Conservation (phyloP, 92 coral and sea anemone genomes). For the Muricea muricata region DNA sequence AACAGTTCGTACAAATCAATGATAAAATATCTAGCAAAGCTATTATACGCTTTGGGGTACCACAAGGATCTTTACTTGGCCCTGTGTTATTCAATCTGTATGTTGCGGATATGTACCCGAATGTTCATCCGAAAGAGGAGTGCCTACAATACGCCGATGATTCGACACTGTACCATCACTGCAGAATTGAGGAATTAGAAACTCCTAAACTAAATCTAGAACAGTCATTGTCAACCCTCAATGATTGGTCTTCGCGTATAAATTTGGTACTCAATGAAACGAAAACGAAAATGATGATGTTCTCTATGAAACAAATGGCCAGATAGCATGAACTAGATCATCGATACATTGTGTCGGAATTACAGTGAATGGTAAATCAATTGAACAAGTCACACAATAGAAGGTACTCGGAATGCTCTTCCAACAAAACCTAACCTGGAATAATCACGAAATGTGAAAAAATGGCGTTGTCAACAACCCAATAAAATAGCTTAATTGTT, state of each 20-base stretch:
- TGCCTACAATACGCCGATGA: constrained; percentile 51
- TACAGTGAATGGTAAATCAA: neutral
- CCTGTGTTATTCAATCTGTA: no score
- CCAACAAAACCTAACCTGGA: neutral
- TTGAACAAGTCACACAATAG: neutral
- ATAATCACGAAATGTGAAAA: no score
- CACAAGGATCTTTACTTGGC: no score
- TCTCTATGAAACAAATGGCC: neutral
- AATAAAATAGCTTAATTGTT: no score
- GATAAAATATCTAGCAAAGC: no score
- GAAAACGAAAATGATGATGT: constrained; percentile 4
- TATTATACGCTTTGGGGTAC: no score
- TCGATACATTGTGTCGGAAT: neutral
- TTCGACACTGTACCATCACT: constrained; percentile 24
- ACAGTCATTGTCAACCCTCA: neutral
- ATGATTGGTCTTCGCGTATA: neutral
- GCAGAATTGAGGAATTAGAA: neutral
- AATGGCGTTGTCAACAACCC: no score
- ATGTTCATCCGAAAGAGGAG: no score
- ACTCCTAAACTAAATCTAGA: neutral
- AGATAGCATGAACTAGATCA: neutral
- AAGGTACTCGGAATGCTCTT: neutral
- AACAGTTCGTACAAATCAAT: no score
- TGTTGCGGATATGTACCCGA: no score
- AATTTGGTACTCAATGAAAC: neutral